Percentiles rank a stretch among this genome's conserved stretches.
These are phyloP conservation scores for Ormyrus thymus DNA, from an alignment of 2,888 invertebrate genomes.

Conservation along the genomic window DNA sequence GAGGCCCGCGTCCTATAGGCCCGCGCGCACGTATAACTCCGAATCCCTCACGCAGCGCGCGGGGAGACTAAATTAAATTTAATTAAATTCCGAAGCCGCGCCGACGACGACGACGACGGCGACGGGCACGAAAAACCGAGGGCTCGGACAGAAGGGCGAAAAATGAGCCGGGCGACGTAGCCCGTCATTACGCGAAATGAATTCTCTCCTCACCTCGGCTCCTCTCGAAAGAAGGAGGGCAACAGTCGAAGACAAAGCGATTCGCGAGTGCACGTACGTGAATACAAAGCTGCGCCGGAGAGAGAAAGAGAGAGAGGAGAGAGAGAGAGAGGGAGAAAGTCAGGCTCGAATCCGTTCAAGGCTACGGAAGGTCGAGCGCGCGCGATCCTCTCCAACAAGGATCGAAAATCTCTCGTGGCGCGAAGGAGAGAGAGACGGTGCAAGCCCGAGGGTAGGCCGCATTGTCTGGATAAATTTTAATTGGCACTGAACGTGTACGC, in stretches of 20 bases:
- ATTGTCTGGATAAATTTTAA: slow-evolving; percentile 53
- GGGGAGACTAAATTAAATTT: slow-evolving; percentile 15
- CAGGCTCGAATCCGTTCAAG: slow-evolving; percentile 47
- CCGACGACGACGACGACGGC: too few relatives aligned
- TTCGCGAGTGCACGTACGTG: background rate
- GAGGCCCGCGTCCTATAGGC: background rate
- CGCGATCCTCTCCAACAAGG: slow-evolving; percentile 25
- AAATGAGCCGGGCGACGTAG: background rate
- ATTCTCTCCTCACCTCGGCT: background rate
- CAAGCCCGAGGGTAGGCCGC: slow-evolving; percentile 42
- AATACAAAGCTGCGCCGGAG: slow-evolving; percentile 45
- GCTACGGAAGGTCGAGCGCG: slow-evolving; percentile 45
- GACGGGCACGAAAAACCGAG: too few relatives aligned
- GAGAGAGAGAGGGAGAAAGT: slow-evolving; percentile 55
- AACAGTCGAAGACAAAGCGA: slow-evolving; percentile 13
- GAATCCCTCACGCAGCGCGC: background rate
- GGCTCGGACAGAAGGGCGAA: too few relatives aligned
- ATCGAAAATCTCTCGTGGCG: slow-evolving; percentile 37
- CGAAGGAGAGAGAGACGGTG: slow-evolving; percentile 24
- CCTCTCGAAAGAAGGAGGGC: background rate
- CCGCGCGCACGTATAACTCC: too few relatives aligned
- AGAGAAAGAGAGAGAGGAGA: slow-evolving; percentile 45
- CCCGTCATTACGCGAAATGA: slow-evolving; percentile 23
- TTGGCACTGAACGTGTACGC: slow-evolving; percentile 46
- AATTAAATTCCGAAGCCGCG: slow-evolving; percentile 10